A percentile compares a stretch with the other conserved stretches of the same genome.
Evolutionary conservation across 2,888 invertebrate species (phyloP).

Genomic region (Polymixis lichenea): DNA sequence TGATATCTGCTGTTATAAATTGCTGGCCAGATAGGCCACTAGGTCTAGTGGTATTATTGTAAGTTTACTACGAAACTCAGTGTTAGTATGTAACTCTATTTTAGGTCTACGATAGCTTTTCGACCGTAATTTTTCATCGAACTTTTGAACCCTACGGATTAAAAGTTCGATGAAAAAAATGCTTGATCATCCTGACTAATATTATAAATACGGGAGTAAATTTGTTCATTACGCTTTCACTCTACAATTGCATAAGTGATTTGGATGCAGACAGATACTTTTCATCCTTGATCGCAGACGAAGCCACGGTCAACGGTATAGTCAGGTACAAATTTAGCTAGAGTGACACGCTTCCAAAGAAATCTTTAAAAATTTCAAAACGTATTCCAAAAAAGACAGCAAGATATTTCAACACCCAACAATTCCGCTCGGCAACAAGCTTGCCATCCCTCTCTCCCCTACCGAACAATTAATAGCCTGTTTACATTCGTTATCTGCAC

Average conservation of each 20-base stretch:
- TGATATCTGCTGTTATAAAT: too few relatives aligned
- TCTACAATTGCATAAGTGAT: neutral
- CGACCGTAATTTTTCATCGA: too few relatives aligned
- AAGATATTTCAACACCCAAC: neutral
- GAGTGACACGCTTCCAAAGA: neutral
- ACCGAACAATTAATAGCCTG: constrained; percentile 75
- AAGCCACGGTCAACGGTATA: neutral
- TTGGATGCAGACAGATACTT: neutral
- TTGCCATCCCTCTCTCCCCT: constrained; percentile 46
- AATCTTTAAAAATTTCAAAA: neutral
- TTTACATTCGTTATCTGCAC: constrained; percentile 80
- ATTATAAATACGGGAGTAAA: too few relatives aligned
- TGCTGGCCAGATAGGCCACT: too few relatives aligned
- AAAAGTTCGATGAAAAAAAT: too few relatives aligned
- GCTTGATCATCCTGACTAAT: too few relatives aligned
- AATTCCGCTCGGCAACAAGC: constrained; percentile 22
- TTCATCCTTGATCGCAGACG: neutral
- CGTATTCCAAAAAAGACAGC: neutral
- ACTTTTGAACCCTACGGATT: too few relatives aligned
- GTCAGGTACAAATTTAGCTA: neutral
- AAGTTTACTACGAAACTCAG: too few relatives aligned
- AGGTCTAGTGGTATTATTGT: too few relatives aligned
- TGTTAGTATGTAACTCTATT: neutral
- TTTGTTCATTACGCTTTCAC: too few relatives aligned
- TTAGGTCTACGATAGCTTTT: neutral